Percentiles rank a stretch among this genome's conserved stretches.
phyloP scores from a whole-genome alignment of 2,113 vertebrate species.

The Hiodon tergisus region DNA sequence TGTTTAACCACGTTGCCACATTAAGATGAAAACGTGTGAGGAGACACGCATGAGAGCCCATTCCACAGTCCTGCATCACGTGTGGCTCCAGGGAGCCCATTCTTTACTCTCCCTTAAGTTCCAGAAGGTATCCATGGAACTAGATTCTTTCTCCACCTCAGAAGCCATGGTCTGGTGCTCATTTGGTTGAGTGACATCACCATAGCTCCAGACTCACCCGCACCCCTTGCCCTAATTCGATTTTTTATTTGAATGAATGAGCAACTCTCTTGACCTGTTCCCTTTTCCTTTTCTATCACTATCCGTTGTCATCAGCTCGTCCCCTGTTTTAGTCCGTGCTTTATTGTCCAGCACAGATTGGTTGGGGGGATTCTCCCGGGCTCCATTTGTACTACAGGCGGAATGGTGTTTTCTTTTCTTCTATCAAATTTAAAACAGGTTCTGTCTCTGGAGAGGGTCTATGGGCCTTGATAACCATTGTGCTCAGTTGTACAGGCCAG shows the following conservation, averaged over 20 bases:
- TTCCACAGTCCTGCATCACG: no score
- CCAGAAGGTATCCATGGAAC: no score
- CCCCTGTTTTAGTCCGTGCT: slow-evolving; percentile 27
- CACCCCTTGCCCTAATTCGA: no score
- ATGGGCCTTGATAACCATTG: slow-evolving; percentile 46
- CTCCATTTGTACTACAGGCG: slow-evolving; percentile 46
- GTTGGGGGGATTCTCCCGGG: slow-evolving; percentile 54
- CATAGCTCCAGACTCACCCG: no score
- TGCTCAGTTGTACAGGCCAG: slow-evolving; percentile 48
- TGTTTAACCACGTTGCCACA: no score
- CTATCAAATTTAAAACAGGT: slow-evolving; percentile 53
- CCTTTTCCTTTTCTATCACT: slow-evolving; percentile 16
- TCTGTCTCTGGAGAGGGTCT: slow-evolving; percentile 46
- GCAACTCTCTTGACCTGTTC: not conserved
- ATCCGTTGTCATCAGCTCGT: slow-evolving; percentile 20
- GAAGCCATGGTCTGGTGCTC: no score
- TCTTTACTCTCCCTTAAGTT: no score
- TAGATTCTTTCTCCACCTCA: no score
- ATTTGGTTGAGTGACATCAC: no score
- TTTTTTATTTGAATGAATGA: not conserved
- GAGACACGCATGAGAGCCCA: no score
- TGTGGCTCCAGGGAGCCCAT: no score
- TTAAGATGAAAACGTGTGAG: no score
- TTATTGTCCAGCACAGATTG: slow-evolving; percentile 51
- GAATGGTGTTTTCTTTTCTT: slow-evolving; percentile 51